Percentiles rank a stretch among this genome's conserved stretches.
These are phyloP conservation scores for Capra hircus DNA, from an alignment of 2,113 vertebrate genomes.

Conservation along the genomic window DNA sequence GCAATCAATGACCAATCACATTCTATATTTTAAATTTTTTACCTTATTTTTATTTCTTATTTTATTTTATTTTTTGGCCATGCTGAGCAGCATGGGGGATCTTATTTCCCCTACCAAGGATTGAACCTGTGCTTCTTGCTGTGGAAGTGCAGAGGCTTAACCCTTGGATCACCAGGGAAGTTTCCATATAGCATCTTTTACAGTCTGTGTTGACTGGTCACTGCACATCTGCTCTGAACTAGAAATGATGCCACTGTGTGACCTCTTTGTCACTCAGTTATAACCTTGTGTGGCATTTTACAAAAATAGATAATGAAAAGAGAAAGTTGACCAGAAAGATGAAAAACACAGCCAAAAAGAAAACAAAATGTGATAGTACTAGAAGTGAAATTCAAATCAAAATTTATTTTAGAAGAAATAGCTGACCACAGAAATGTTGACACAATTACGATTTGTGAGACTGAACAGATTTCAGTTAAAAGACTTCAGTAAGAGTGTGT, in stretches of 20 bases:
- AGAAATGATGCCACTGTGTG: neutral
- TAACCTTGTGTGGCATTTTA: neutral
- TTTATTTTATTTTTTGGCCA: neutral
- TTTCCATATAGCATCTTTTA: neutral
- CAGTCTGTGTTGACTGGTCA: no score
- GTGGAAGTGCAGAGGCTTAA: neutral
- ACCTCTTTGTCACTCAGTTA: neutral
- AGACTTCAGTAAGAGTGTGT: neutral
- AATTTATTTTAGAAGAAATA: neutral
- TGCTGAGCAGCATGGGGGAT: neutral
- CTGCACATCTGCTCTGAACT: neutral
- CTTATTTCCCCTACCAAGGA: neutral
- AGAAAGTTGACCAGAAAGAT: neutral
- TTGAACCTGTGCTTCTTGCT: neutral
- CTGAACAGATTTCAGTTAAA: neutral
- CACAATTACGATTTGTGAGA: fast-evolving
- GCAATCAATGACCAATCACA: fast-evolving
- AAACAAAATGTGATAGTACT: neutral
- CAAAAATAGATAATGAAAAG: neutral
- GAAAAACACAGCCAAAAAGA: neutral
- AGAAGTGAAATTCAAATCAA: neutral
- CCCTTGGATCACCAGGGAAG: neutral
- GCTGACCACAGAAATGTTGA: neutral
- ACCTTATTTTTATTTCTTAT: neutral
- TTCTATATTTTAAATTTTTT: neutral